Conservation (phyloP, 2,113 vertebrate genomes). For the Muntiacus muntjak region DNA sequence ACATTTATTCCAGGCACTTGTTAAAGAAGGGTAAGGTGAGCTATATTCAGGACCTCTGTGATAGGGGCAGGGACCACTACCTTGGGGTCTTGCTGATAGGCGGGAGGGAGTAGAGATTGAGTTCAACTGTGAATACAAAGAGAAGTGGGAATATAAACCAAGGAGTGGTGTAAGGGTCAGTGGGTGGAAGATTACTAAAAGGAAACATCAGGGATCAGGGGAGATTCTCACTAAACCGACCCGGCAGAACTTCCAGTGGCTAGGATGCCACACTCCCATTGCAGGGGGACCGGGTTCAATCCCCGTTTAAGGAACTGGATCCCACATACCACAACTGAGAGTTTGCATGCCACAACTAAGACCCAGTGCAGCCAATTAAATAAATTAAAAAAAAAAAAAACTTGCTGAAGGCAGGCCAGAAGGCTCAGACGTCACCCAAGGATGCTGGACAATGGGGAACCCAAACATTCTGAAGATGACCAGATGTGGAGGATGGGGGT, state of each 20-base stretch:
- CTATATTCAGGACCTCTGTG: not conserved
- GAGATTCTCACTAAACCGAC: not conserved
- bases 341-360: not conserved
- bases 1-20: not conserved
- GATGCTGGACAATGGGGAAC: not conserved
- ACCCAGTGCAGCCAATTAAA: not conserved
- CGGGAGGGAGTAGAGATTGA: not conserved
- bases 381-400: not conserved
- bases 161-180: not conserved
- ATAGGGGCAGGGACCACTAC: not conserved
- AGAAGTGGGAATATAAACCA: not conserved
- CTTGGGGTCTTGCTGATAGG: not conserved
- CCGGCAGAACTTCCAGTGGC: not conserved
- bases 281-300: not conserved
- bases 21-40: not conserved
- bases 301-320: not conserved
- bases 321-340: not conserved
- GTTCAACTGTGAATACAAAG: not conserved
- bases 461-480: not conserved
- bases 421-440: not conserved
- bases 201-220: not conserved
- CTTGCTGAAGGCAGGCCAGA: not conserved
- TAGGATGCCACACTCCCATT: not conserved
- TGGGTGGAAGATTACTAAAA: not conserved
- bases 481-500: not conserved